A percentile compares a stretch with the other conserved stretches of the same genome.
These are phyloP conservation scores for Tenebrosternarchus preto DNA, from an alignment of 2,113 vertebrate genomes.

Conservation along the genomic window DNA sequence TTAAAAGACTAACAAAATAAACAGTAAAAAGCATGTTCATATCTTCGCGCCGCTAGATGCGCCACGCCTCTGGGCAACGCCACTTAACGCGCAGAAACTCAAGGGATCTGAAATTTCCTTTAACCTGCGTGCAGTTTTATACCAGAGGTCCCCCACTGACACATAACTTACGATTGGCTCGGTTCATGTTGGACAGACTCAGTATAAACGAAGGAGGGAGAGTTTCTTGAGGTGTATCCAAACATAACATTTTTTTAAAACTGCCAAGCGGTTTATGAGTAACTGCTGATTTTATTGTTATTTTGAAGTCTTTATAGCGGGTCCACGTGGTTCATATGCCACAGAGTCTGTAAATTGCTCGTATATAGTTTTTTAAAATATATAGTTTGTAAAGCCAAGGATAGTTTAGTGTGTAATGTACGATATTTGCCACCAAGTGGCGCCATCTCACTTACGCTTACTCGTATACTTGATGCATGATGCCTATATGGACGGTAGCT, in stretches of 20 bases:
- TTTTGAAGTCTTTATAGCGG: too few species aligned
- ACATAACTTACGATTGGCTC: conserved; percentile 84
- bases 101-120: conserved; percentile 61
- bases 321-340: too few species aligned
- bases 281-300: too few species aligned
- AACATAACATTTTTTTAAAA: too few species aligned
- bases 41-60: neutral
- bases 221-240: neutral
- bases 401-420: too few species aligned
- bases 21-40: conserved; percentile 78
- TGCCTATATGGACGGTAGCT: too few species aligned
- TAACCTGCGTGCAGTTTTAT: conserved; percentile 83
- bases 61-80: neutral
- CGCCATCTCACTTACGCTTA: neutral
- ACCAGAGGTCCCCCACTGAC: conserved; percentile 78
- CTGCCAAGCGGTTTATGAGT: too few species aligned
- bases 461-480: too few species aligned
- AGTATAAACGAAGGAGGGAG: neutral
- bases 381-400: too few species aligned
- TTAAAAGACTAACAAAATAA: conserved; percentile 75
- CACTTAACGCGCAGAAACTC: conserved; percentile 12
- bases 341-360: too few species aligned
- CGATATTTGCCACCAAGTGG: neutral
- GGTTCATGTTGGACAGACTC: neutral
- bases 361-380: too few species aligned